A percentile compares a stretch with the other conserved stretches of the same genome.
These are phyloP conservation scores for Hemaris fuciformis DNA, from an alignment of 2,888 invertebrate genomes.

Conservation along the genomic window DNA sequence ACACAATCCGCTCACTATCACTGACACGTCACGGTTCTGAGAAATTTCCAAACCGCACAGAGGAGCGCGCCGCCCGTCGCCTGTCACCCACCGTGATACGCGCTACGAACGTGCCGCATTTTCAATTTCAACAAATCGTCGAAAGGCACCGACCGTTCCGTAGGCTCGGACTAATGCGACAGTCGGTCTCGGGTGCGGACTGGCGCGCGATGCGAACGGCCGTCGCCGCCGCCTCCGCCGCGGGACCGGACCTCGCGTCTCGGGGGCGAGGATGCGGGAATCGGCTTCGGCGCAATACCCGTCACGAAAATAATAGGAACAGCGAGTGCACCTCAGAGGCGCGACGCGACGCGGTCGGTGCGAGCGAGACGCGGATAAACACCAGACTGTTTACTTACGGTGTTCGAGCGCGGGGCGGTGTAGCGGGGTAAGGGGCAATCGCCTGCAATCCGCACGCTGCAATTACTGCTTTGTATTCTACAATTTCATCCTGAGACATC, in stretches of 20 bases:
- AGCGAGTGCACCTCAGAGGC: conserved; percentile 81
- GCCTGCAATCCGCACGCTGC: conserved; percentile 80
- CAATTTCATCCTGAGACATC: conserved; percentile 56
- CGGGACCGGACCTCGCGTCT: conserved; percentile 80
- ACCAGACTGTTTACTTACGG: conserved; percentile 82
- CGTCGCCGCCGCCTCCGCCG: conserved; percentile 77
- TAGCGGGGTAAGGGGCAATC: conserved; percentile 66
- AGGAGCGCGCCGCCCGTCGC: conserved; percentile 28
- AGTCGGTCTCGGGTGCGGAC: conserved; percentile 76
- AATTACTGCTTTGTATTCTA: conserved; percentile 74
- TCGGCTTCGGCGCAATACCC: conserved; percentile 82
- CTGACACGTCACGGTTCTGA: conserved; percentile 57
- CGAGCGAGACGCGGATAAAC: conserved; percentile 82
- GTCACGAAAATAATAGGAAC: conserved; percentile 82
- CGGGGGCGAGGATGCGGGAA: conserved; percentile 81
- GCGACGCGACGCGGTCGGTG: conserved; percentile 79
- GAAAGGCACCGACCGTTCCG: conserved; percentile 59
- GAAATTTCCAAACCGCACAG: conserved; percentile 39
- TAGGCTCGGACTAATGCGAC: conserved; percentile 73
- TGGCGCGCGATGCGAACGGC: conserved; percentile 77
- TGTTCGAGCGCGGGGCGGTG: conserved; percentile 72
- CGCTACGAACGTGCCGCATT: conserved; percentile 66
- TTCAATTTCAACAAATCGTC: conserved; percentile 62
- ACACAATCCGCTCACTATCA: conserved; percentile 73
- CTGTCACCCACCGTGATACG: conserved; percentile 56